Percentiles rank a stretch among this genome's conserved stretches.
These are phyloP conservation scores for Trinorchestia longiramus DNA, from an alignment of 1,140 invertebrate genomes.

Conservation along the genomic window DNA sequence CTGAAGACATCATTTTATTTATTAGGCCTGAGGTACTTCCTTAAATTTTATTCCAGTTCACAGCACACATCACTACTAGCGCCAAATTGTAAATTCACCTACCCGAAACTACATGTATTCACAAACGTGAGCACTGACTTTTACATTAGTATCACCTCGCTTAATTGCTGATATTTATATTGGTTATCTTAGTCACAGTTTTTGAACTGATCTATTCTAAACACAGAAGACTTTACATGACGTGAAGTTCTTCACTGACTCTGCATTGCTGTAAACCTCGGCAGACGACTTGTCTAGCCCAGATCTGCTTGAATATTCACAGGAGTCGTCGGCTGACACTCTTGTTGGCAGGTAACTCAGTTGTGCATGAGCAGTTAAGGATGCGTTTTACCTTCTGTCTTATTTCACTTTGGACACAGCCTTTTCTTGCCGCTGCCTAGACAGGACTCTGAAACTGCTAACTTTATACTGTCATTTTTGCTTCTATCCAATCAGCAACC, in stretches of 20 bases:
- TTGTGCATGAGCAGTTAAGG: too few species aligned
- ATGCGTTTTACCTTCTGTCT: too few species aligned
- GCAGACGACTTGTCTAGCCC: too few species aligned
- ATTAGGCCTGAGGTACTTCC: neutral
- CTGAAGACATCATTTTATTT: neutral
- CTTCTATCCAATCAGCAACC: too few species aligned
- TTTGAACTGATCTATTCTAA: neutral
- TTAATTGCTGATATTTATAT: neutral
- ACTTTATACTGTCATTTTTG: too few species aligned
- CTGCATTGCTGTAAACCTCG: neutral
- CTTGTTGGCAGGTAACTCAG: too few species aligned
- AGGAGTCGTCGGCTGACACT: neutral
- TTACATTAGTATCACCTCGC: too few species aligned
- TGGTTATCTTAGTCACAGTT: neutral
- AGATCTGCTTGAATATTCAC: neutral
- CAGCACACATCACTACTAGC: neutral
- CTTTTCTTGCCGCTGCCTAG: too few species aligned
- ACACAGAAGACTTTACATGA: neutral
- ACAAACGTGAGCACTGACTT: too few species aligned
- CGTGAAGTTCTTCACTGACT: neutral
- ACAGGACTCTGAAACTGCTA: too few species aligned
- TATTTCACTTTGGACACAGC: too few species aligned
- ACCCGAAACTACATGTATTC: too few species aligned
- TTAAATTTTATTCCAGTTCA: neutral
- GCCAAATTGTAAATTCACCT: neutral